These are phyloP conservation scores for Apaloderma vittatum DNA, from an alignment of 2,113 vertebrate species.

Conservation along the genomic window DNA sequence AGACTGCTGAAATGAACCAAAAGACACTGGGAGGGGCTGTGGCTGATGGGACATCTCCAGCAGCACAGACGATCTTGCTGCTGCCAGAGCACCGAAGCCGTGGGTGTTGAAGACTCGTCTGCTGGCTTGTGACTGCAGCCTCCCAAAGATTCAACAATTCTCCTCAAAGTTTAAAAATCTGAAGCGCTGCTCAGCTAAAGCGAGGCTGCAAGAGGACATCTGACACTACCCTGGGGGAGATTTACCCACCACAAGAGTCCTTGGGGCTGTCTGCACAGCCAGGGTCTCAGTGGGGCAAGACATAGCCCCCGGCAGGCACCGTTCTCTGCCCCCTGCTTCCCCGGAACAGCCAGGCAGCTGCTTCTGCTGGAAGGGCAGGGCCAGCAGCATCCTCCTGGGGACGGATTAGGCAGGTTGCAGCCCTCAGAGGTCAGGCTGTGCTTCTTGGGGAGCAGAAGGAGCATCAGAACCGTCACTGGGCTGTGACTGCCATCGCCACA, in stretches of 20 bases:
- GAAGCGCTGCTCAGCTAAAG: neutral
- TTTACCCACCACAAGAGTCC: fast-evolving
- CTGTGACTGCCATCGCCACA: neutral
- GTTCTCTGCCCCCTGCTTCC: neutral
- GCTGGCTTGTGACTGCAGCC: neutral
- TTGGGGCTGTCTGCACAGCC: neutral
- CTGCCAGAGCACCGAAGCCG: neutral
- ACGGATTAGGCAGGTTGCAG: fast-evolving
- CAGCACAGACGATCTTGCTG: neutral
- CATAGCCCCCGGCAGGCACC: fast-evolving
- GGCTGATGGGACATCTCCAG: neutral
- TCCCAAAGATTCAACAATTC: neutral
- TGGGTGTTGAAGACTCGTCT: neutral
- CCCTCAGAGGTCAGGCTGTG: neutral
- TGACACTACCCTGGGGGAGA: neutral
- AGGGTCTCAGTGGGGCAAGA: neutral
- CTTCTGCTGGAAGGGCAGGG: neutral
- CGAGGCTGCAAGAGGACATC: neutral
- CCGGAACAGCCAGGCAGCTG: neutral
- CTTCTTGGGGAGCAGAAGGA: neutral
- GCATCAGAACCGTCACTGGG: fast-evolving
- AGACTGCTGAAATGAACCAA: neutral
- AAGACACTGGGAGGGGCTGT: fast-evolving
- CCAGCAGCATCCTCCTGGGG: neutral
- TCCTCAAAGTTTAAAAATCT: neutral